Evolutionary conservation across 1,140 invertebrate species (phyloP).

Genomic region (Drosophila nigromelanica): DNA sequence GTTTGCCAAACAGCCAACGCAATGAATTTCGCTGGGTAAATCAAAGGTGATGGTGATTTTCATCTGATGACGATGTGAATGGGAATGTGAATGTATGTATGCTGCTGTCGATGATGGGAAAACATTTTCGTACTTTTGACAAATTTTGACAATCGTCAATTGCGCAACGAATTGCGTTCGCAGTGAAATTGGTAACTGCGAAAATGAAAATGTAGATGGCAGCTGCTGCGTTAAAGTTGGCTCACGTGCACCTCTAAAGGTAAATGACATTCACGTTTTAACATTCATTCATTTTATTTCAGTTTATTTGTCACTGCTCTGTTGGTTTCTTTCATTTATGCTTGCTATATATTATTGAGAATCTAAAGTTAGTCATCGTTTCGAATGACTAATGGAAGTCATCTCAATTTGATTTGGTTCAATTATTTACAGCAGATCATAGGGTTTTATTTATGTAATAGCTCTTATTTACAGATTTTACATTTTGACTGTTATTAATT

Average conservation of each 20-base stretch:
- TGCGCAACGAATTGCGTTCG: slow-evolving; percentile 47
- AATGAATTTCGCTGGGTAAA: slow-evolving; percentile 36
- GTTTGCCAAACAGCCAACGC: slow-evolving; percentile 24
- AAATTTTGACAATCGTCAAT: slow-evolving; percentile 80
- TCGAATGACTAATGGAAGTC: slow-evolving; percentile 4
- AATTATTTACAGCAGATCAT: background rate
- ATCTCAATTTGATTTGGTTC: slow-evolving; percentile 12
- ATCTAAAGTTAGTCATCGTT: background rate
- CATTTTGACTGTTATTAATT: slow-evolving; percentile 15
- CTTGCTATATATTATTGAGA: slow-evolving; percentile 18
- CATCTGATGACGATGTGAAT: slow-evolving; percentile 5
- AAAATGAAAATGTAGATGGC: slow-evolving; percentile 36
- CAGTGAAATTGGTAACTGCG: too few relatives aligned
- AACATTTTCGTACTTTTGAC: slow-evolving; percentile 55
- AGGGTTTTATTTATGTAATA: background rate
- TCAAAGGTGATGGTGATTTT: slow-evolving; percentile 53
- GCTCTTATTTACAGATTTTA: slow-evolving; percentile 6
- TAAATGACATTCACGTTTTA: slow-evolving; percentile 67
- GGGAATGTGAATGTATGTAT: background rate
- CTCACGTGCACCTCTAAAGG: slow-evolving; percentile 62
- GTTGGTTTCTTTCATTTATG: slow-evolving; percentile 38
- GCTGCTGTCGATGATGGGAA: slow-evolving; percentile 3
- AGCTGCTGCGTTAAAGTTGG: slow-evolving; percentile 61
- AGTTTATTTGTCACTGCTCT: slow-evolving; percentile 36
- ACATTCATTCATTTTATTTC: slow-evolving; percentile 69